These are phyloP conservation scores for Caenorhabditis sp. DNA, from an alignment of 2,888 invertebrate genomes.

Conservation along the genomic window DNA sequence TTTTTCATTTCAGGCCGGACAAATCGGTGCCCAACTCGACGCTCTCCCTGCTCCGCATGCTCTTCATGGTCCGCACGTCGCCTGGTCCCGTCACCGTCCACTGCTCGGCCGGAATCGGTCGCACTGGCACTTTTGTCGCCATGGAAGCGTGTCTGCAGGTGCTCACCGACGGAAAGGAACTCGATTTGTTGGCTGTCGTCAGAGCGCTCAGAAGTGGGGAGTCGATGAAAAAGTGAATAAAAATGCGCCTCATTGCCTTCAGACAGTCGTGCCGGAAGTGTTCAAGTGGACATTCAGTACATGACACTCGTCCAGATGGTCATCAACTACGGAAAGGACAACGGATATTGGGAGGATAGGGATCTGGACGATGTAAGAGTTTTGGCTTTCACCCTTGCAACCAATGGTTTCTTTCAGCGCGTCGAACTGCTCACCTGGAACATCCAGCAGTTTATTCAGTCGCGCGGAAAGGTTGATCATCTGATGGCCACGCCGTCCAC, in stretches of 20 bases:
- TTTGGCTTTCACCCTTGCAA: not conserved
- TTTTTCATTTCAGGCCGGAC: slow-evolving; percentile 37
- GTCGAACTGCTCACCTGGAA: slow-evolving; percentile 55
- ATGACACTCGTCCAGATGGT: slow-evolving; percentile 51
- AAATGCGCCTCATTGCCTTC: not conserved
- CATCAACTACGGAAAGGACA: slow-evolving; percentile 51
- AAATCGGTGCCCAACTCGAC: slow-evolving; percentile 46
- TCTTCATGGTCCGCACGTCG: slow-evolving; percentile 42
- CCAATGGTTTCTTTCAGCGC: slow-evolving; percentile 33
- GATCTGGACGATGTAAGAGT: slow-evolving; percentile 47
- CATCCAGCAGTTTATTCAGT: slow-evolving; percentile 49
- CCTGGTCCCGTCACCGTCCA: slow-evolving; percentile 45
- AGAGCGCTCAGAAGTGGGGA: slow-evolving; percentile 48
- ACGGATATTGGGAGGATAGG: slow-evolving; percentile 54
- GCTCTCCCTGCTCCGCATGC: slow-evolving; percentile 48
- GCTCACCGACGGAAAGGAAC: slow-evolving; percentile 48
- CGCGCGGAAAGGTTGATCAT: slow-evolving; percentile 35
- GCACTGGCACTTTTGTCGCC: slow-evolving; percentile 58
- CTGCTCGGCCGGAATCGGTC: slow-evolving; percentile 54
- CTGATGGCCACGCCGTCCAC: slow-evolving; percentile 24
- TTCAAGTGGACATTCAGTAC: slow-evolving; percentile 59
- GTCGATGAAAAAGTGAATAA: too few species aligned
- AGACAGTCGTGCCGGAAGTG: slow-evolving; percentile 53
- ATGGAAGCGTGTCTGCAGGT: slow-evolving; percentile 52
- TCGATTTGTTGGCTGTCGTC: slow-evolving; percentile 33